A percentile compares a stretch with the other conserved stretches of the same genome.
phyloP scores from a whole-genome alignment of 1,140 invertebrate species.

The Phocides pigmalion region DNA sequence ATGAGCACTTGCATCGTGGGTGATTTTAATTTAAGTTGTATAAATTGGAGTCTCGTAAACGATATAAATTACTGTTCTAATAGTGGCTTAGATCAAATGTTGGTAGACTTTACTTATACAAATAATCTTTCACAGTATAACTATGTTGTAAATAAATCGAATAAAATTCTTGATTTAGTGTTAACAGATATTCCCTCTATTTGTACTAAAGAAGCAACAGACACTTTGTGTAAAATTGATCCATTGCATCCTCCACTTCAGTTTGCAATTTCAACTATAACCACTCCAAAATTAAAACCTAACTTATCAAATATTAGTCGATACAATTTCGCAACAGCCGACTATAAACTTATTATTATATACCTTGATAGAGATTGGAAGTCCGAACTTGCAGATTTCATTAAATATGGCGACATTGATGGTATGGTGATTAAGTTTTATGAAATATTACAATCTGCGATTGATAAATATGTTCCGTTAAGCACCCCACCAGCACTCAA shows the following conservation, averaged over 20 bases:
- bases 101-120: background rate
- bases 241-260: background rate
- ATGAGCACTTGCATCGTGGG: background rate
- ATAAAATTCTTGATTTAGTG: constrained; percentile 12
- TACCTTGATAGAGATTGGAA: background rate
- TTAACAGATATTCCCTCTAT: background rate
- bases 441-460: background rate
- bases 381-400: background rate
- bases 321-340: background rate
- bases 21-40: constrained; percentile 3
- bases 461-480: constrained; percentile 1
- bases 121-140: constrained; percentile 10
- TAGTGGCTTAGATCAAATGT: background rate
- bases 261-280: background rate
- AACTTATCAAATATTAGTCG: background rate
- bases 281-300: background rate
- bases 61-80: background rate
- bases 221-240: background rate
- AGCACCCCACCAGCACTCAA: background rate
- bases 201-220: background rate
- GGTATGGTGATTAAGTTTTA: background rate
- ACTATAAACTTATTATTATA: background rate
- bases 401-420: background rate
- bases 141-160: background rate
- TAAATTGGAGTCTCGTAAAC: background rate